phyloP scores from a whole-genome alignment of 2,113 vertebrate species.

The Eulacestoma nigropectus region DNA sequence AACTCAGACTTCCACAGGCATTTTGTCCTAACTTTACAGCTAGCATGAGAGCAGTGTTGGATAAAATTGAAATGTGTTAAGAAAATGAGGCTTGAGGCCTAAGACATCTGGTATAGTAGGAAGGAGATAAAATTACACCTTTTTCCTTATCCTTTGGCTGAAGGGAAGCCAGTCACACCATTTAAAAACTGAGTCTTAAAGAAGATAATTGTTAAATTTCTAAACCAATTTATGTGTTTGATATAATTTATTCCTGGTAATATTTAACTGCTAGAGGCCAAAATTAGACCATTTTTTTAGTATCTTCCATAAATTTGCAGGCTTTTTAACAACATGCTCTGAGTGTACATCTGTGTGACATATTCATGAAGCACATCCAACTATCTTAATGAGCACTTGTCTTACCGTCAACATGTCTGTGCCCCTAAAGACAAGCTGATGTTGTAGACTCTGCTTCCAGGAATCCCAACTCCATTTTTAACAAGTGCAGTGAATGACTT shows the following conservation, averaged over 20 bases:
- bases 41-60: neutral
- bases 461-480: neutral
- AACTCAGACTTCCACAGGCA: neutral
- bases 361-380: neutral
- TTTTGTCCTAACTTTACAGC: neutral
- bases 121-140: neutral
- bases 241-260: neutral
- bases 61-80: neutral
- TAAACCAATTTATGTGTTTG: neutral
- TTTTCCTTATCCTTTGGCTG: neutral
- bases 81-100: neutral
- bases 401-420: neutral
- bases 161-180: neutral
- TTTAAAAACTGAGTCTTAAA: neutral
- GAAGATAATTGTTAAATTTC: neutral
- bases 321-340: neutral
- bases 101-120: neutral
- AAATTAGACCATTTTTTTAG: neutral
- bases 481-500: neutral
- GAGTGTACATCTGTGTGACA: neutral
- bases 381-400: neutral
- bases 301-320: accelerated
- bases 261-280: neutral
- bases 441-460: neutral
- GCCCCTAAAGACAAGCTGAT: neutral